phyloP scores from a whole-genome alignment of 1,140 invertebrate genomes.

The Ooceraea biroi region DNA sequence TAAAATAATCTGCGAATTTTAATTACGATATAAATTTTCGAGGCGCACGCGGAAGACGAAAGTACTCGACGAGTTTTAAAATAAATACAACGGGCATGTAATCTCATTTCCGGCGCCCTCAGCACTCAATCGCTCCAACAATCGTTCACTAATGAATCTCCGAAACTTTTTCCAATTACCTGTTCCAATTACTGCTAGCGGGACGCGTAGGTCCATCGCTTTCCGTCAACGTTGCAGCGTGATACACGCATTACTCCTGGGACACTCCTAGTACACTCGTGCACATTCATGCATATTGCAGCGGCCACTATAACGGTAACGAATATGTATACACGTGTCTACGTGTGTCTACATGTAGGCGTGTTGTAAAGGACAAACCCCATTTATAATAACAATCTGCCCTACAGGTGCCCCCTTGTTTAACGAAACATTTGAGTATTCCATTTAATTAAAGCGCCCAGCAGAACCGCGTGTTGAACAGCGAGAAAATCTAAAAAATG shows the following conservation, averaged over 20 bases:
- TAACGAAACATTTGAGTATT: constrained; percentile 20
- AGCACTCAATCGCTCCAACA: constrained; percentile 2
- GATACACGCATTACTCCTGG: constrained; percentile 61
- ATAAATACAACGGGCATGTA: constrained; percentile 27
- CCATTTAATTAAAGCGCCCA: constrained; percentile 37
- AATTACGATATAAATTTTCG: constrained; percentile 45
- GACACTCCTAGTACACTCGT: not conserved
- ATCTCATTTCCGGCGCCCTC: constrained; percentile 8
- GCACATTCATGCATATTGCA: constrained; percentile 17
- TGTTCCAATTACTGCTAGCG: constrained; percentile 15
- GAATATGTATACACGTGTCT: not conserved
- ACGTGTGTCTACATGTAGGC: not conserved
- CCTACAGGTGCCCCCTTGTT: not conserved
- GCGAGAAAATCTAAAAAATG: not conserved
- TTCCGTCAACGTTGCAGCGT: constrained; percentile 21
- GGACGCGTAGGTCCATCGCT: constrained; percentile 33
- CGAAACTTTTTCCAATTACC: constrained; percentile 59
- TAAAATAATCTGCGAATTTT: constrained; percentile 28
- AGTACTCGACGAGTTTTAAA: constrained; percentile 34
- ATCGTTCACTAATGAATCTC: constrained; percentile 62
- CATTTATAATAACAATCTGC: constrained; percentile 46
- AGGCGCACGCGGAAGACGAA: not conserved
- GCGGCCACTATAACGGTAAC: constrained; percentile 14
- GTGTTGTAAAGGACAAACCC: constrained; percentile 23
- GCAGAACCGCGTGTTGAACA: not conserved